These are phyloP conservation scores for Drosophila lacicola DNA, from an alignment of 2,888 invertebrate species.

Conservation along the genomic window DNA sequence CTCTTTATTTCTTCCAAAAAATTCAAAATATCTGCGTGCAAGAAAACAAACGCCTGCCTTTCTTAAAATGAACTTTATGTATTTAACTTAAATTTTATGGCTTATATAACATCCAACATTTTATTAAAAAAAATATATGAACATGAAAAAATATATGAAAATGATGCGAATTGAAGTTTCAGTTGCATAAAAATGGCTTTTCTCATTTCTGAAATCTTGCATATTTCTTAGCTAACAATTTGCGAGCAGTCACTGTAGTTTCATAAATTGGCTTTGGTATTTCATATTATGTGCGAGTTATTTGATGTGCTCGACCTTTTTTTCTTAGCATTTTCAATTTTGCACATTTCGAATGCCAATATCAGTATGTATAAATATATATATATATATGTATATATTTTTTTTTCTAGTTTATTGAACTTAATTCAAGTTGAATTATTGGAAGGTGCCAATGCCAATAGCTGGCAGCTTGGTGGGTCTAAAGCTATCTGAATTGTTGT, in stretches of 20 bases:
- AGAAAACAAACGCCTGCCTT: too few species aligned
- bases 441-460: conserved; percentile 68
- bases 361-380: conserved; percentile 9
- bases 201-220: neutral
- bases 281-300: conserved; percentile 24
- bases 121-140: too few species aligned
- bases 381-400: conserved; percentile 5
- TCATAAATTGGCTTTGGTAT: conserved; percentile 10
- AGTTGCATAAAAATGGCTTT: neutral
- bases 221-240: neutral
- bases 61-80: too few species aligned
- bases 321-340: conserved; percentile 30
- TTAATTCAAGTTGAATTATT: conserved; percentile 70
- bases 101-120: too few species aligned
- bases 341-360: conserved; percentile 28
- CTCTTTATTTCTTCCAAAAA: too few species aligned
- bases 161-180: too few species aligned
- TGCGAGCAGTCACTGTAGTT: neutral
- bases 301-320: conserved; percentile 32
- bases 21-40: too few species aligned
- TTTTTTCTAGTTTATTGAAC: conserved; percentile 55
- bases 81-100: too few species aligned
- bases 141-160: too few species aligned
- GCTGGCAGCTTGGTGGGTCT: conserved; percentile 40
- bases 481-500: conserved; percentile 43